phyloP scores from a whole-genome alignment of 64 coral and sea anemone species.

The Actinia equina region DNA sequence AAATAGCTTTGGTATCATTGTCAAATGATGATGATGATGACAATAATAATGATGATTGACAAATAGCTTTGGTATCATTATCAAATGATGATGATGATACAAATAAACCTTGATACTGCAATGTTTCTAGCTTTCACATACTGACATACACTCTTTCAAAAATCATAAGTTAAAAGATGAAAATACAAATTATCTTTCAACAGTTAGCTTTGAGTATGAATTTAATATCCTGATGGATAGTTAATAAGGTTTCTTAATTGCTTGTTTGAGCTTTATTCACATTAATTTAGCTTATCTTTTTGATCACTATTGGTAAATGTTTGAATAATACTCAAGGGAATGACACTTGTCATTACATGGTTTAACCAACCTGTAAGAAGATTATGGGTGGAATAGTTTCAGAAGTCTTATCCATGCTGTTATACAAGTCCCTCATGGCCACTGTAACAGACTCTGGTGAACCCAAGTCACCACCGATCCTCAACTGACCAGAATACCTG shows the following conservation, averaged over 20 bases:
- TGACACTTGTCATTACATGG: background rate
- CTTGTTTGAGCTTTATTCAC: too few species aligned
- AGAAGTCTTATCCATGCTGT: conserved; percentile 82
- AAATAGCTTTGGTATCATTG: background rate
- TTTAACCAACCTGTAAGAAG: conserved; percentile 64
- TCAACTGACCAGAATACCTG: conserved; percentile 46
- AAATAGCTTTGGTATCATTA: background rate
- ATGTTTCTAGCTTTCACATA: background rate
- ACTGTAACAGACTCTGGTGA: conserved; percentile 68
- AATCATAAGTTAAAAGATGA: too few species aligned
- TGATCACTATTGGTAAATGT: too few species aligned
- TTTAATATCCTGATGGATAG: too few species aligned
- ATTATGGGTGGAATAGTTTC: conserved; percentile 88
- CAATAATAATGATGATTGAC: background rate
- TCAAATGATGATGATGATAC: background rate
- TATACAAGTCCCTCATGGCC: conserved; percentile 83
- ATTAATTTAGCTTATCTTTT: too few species aligned
- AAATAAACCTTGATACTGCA: too few species aligned
- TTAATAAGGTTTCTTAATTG: too few species aligned
- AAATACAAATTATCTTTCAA: too few species aligned
- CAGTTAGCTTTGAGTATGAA: too few species aligned
- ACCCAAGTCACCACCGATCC: conserved; percentile 18
- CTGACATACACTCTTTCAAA: too few species aligned
- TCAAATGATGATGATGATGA: background rate
- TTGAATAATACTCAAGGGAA: background rate